Conservation (phyloP, 37 sponge, comb jelly and placozoan genomes). For the Oopsacas minuta region DNA sequence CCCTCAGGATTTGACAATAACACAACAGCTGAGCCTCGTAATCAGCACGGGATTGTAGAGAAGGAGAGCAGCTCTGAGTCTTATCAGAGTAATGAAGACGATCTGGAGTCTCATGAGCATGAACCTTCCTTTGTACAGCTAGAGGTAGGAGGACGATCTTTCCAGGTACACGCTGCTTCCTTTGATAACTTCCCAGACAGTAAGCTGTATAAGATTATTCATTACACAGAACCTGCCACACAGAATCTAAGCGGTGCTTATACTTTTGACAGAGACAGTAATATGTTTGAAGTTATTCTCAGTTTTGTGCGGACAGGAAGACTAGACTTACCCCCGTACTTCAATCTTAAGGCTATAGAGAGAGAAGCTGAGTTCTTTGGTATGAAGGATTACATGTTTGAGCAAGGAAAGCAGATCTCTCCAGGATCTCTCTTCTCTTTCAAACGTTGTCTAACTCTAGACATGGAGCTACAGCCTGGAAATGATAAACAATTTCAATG, state of each 20-base stretch:
- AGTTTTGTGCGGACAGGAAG: conserved; percentile 19
- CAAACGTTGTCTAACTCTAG: neutral
- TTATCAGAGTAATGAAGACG: neutral
- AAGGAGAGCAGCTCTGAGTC: conserved; percentile 18
- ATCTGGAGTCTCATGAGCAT: neutral
- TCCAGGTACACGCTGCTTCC: neutral
- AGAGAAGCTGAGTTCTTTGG: conserved; percentile 4
- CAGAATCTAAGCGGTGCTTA: conserved; percentile 3
- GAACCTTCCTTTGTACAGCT: conserved; percentile 1
- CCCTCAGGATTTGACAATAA: neutral
- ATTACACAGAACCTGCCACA: neutral
- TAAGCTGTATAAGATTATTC: conserved; percentile 2
- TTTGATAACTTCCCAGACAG: neutral
- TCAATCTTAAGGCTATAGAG: conserved; percentile 13
- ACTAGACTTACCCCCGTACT: conserved; percentile 15
- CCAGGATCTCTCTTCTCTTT: neutral
- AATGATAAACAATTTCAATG: neutral
- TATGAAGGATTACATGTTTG: neutral
- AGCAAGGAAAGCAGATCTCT: conserved; percentile 10
- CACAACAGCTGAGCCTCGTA: neutral
- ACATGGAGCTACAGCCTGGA: conserved; percentile 14
- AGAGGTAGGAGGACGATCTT: neutral
- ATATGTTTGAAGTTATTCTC: conserved; percentile 12
- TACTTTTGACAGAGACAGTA: conserved; percentile 21
- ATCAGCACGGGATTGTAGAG: conserved; percentile 5